Evolutionary conservation across 2,888 invertebrate genomes (phyloP), one percentile per base, ranked within the genome.

Genomic region (Ichneumoninae sp.): DNA sequence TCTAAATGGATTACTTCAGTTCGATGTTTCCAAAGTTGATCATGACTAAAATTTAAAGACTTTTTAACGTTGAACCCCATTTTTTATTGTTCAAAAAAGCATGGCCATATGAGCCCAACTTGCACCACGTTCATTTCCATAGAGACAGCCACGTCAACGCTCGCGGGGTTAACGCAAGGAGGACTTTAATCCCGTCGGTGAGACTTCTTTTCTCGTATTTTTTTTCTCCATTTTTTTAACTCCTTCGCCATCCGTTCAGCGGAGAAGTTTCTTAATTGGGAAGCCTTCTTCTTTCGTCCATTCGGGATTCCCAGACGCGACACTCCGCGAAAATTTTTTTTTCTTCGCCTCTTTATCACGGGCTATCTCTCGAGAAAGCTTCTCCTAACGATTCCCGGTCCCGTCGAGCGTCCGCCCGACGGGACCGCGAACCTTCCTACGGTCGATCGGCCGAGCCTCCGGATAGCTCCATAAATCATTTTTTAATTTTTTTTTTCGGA

Each of bases 241-340:
- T 40, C 33, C 72, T 60, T 40, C 69, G 54, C 57, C 22, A n/a
- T 65, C 57, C 68, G 77, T 74, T 75, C 75, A 66, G 75, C 70
- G 47, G 50, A 62, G 84, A 84, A 84, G 74, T 84, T 84, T 84
- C 84, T 84, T 84, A 84, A 84, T 84, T 84, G 82, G 82, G 79
- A 80, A 84, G 76, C 82, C 75, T 82, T 79, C 84, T 71, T 84
- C 82, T 84, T 79, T 79, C 82, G 75, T 82, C 71, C 78, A 71
- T 66, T 75, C 76, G 71, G 82, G 76, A 84, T 82, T 84, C 82
- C 75, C 82, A 80, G 79, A 52, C 79, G 69, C 84, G 79, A 80
- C 79, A 82, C 79, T 82, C 79, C 66, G 68, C 68, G 57, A 85
- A 83, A 69, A 47, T 47, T 47, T 40, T 13, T 10, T 68, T 26